These are phyloP conservation scores for Prenolepis imparis DNA, from an alignment of 2,888 invertebrate species.

Conservation along the genomic window DNA sequence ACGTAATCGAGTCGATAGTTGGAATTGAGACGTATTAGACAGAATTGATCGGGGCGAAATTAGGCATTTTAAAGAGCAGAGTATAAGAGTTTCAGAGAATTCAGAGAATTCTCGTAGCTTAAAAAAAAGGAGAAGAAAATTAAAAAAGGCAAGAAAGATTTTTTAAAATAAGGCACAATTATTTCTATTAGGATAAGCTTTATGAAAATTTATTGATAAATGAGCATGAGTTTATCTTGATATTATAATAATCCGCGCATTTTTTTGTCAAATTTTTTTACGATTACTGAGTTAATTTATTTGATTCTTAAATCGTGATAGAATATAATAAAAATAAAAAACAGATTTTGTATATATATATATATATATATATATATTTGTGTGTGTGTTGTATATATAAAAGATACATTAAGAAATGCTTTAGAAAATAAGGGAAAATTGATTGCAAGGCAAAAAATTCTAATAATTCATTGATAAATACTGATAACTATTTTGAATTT, in stretches of 20 bases:
- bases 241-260: background rate
- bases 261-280: background rate
- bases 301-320: background rate
- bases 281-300: background rate
- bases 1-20: slow-evolving; percentile 2
- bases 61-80: background rate
- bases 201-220: background rate
- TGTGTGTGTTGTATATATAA: background rate
- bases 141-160: background rate
- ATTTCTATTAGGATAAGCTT: background rate
- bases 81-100: too few species aligned
- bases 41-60: background rate
- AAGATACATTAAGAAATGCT: background rate
- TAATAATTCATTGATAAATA: background rate
- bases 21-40: background rate
- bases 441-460: background rate
- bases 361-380: too few species aligned
- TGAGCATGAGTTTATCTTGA: background rate
- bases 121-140: background rate
- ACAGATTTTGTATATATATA: background rate
- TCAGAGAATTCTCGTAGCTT: background rate
- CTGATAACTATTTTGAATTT: background rate
- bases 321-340: background rate
- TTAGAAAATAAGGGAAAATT: background rate
- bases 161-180: background rate